phyloP scores from a whole-genome alignment of 2,113 vertebrate species.

The Python bivittatus region DNA sequence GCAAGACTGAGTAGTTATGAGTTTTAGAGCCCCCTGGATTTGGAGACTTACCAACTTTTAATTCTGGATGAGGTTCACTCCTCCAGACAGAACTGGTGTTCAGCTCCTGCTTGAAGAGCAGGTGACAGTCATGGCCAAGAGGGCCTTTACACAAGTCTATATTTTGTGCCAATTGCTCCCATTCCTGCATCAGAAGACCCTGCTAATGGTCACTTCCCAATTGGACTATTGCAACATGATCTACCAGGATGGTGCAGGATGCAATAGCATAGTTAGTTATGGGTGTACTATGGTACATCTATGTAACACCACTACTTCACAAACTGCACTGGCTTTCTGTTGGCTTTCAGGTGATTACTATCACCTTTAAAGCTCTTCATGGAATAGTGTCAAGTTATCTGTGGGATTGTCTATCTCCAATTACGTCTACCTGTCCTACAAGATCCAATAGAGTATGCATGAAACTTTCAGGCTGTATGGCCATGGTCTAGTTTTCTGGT shows the following conservation, averaged over 20 bases:
- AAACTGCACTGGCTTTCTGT: neutral
- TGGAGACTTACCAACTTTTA: neutral
- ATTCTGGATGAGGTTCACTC: neutral
- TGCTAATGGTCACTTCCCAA: neutral
- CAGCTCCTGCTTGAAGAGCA: neutral
- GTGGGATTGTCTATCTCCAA: neutral
- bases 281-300: neutral
- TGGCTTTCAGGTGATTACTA: neutral
- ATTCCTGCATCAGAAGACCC: neutral
- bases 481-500: neutral
- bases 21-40: neutral
- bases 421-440: too few species aligned
- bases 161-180: neutral
- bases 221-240: neutral
- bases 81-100: neutral
- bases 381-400: neutral
- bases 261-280: neutral
- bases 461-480: neutral
- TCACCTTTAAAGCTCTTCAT: neutral
- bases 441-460: neutral
- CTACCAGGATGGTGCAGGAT: neutral
- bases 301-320: neutral
- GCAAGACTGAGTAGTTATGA: too few species aligned
- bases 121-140: neutral
- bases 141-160: neutral